Conservation (phyloP, 2,888 invertebrate genomes). For the Cremastinae sp. region DNA sequence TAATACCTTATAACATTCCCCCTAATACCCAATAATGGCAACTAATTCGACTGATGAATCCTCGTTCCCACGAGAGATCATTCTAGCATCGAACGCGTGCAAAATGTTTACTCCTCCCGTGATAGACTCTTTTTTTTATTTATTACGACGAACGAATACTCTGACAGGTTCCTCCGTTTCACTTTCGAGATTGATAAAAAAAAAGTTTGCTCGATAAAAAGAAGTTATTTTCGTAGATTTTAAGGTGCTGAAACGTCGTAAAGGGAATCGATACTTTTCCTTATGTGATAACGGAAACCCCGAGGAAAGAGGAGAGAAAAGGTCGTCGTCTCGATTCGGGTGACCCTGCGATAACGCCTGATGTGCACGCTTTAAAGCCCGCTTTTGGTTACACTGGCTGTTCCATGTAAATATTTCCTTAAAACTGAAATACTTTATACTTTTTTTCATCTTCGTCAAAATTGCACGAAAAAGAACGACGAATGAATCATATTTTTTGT, state of each 20-base stretch:
- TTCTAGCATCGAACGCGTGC: not conserved
- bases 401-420: constrained; percentile 1
- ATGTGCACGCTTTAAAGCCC: constrained; percentile 54
- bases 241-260: not conserved
- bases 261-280: constrained; percentile 23
- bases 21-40: constrained; percentile 38
- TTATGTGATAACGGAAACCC: constrained; percentile 12
- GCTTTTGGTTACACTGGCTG: constrained; percentile 28
- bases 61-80: constrained; percentile 4
- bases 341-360: constrained; percentile 54
- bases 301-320: constrained; percentile 4
- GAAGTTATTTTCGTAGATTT: not conserved
- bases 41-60: constrained; percentile 46
- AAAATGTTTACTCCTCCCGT: no score
- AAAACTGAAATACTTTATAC: not conserved
- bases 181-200: no score
- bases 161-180: no score
- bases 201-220: not conserved
- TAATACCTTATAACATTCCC: constrained; percentile 51
- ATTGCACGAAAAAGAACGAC: no score
- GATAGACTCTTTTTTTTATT: no score
- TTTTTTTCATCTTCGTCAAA: not conserved
- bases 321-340: constrained; percentile 53
- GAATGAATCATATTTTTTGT: no score
- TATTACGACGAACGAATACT: no score